phyloP scores from a whole-genome alignment of 1,140 invertebrate species.

The Trichonephila clavata region DNA sequence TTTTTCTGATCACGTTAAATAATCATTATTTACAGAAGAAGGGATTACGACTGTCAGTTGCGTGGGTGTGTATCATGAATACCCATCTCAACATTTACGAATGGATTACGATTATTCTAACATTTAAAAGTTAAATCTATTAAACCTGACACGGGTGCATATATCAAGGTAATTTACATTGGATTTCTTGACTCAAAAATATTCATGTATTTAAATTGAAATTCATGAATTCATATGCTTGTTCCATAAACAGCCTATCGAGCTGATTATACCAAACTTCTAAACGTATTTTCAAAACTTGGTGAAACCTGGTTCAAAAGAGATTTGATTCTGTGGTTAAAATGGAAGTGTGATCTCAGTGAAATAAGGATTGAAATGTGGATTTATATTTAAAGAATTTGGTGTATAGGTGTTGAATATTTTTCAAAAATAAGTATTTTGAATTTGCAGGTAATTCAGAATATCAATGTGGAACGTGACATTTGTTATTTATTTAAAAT shows the following conservation, averaged over 20 bases:
- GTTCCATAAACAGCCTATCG: not conserved
- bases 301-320: not conserved
- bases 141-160: slow-evolving; percentile 10
- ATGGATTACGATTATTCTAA: slow-evolving; percentile 25
- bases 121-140: slow-evolving; percentile 31
- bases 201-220: slow-evolving; percentile 55
- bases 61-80: not conserved
- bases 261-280: slow-evolving; percentile 25
- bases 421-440: no score
- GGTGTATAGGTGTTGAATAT: no score
- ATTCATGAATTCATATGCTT: slow-evolving; percentile 52
- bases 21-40: not conserved
- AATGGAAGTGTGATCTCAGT: not conserved
- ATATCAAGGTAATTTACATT: not conserved
- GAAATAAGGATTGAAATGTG: not conserved
- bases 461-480: no score
- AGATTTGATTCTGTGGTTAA: not conserved
- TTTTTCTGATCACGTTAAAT: not conserved
- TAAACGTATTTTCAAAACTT: not conserved
- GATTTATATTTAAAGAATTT: not conserved
- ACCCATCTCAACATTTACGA: not conserved
- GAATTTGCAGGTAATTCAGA: no score
- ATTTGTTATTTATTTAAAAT: no score
- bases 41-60: not conserved
- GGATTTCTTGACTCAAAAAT: not conserved